Evolutionary conservation across 1,140 invertebrate species (phyloP).

Genomic region (Hetaerina americana): DNA sequence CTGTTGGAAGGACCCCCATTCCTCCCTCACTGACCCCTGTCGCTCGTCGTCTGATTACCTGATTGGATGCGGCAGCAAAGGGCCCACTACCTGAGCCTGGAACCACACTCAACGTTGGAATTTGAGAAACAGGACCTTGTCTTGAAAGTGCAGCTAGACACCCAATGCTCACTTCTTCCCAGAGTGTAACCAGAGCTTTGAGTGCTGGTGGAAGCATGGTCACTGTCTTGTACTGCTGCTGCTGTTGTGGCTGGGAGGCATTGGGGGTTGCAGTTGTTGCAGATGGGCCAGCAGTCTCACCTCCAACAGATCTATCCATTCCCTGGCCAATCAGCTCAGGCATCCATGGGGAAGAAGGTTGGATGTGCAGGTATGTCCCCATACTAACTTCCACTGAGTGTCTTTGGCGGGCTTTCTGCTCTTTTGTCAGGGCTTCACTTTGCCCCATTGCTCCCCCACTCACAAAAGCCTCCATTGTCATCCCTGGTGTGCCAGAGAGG

Average conservation of each 20-base stretch:
- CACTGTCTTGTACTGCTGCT: conserved; percentile 37
- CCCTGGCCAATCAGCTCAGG: not conserved
- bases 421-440: conserved; percentile 34
- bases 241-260: conserved; percentile 2
- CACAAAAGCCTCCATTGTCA: not conserved
- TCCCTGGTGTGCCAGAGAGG: not conserved
- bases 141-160: not conserved
- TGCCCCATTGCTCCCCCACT: conserved; percentile 24
- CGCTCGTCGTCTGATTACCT: conserved; percentile 28
- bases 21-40: conserved; percentile 19
- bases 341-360: conserved; percentile 37
- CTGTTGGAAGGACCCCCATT: no score
- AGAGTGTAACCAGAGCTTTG: conserved; percentile 64
- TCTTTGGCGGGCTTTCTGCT: conserved; percentile 52
- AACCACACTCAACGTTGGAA: not conserved
- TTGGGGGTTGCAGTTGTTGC: not conserved
- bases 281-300: conserved; percentile 17
- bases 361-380: conserved; percentile 60
- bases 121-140: not conserved
- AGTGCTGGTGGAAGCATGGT: conserved; percentile 72
- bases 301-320: not conserved
- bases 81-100: not conserved
- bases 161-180: conserved; percentile 67
- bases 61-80: not conserved
- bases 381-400: conserved; percentile 74